These are phyloP conservation scores for Hyposoter dolosus DNA, from an alignment of 2,888 invertebrate genomes.

Conservation along the genomic window DNA sequence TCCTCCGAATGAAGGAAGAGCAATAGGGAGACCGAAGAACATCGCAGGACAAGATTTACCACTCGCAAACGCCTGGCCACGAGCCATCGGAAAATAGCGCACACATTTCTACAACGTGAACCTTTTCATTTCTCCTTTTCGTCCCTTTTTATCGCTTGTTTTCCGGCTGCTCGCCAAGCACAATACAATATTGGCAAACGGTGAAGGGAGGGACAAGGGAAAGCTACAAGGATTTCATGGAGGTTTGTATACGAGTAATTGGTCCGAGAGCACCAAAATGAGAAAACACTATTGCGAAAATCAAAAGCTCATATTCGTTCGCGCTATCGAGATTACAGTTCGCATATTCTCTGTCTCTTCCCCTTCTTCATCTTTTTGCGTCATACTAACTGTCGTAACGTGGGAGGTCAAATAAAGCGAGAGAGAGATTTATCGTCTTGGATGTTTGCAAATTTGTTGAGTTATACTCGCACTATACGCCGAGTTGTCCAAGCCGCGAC, in stretches of 20 bases:
- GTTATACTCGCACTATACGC: conserved; percentile 45
- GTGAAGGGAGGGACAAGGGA: neutral
- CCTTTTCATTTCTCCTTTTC: conserved; percentile 31
- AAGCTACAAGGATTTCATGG: conserved; percentile 25
- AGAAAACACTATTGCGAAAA: conserved; percentile 33
- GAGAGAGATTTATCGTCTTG: conserved; percentile 44
- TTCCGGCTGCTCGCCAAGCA: conserved; percentile 56
- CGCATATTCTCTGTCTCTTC: neutral
- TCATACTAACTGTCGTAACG: conserved; percentile 8
- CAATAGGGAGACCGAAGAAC: conserved; percentile 12
- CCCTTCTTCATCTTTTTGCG: neutral
- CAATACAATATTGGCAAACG: neutral
- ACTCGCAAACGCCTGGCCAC: conserved; percentile 28
- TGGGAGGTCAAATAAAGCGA: conserved; percentile 17
- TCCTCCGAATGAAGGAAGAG: neutral
- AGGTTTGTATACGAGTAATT: neutral
- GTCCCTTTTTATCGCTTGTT: conserved; percentile 38
- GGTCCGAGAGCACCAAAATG: neutral
- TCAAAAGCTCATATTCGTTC: conserved; percentile 12
- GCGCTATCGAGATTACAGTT: conserved; percentile 1
- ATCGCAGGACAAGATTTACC: conserved; percentile 36
- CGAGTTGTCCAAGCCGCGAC: neutral
- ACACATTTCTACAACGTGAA: neutral
- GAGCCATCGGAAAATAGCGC: conserved; percentile 37
- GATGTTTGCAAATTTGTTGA: conserved; percentile 49